These are phyloP conservation scores for Achlya flavicornis DNA, from an alignment of 2,888 invertebrate genomes.

Conservation along the genomic window DNA sequence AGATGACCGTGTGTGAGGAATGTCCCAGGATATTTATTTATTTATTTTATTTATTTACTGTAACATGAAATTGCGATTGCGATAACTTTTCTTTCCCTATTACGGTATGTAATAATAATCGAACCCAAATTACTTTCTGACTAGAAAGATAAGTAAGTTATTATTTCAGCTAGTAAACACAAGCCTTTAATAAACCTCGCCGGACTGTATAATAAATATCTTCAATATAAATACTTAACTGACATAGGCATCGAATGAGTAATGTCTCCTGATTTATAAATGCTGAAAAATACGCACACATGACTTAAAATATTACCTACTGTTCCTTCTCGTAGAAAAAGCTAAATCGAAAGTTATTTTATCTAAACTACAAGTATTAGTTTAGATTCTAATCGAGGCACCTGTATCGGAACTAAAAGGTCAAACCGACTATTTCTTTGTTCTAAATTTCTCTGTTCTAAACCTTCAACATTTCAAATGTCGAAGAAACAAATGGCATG, in stretches of 20 bases:
- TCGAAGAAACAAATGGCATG: constrained; percentile 14
- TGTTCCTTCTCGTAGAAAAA: background rate
- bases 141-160: background rate
- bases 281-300: background rate
- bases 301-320: background rate
- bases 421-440: constrained; percentile 41
- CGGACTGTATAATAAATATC: background rate
- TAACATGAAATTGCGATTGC: too few relatives aligned
- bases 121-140: too few relatives aligned
- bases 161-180: background rate
- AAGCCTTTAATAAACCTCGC: background rate
- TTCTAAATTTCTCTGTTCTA: constrained; percentile 25
- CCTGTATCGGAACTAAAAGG: constrained; percentile 45
- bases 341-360: constrained; percentile 14
- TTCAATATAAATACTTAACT: background rate
- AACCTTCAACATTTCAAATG: constrained; percentile 36
- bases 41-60: too few relatives aligned
- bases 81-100: too few relatives aligned
- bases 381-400: constrained; percentile 60
- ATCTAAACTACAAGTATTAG: constrained; percentile 32
- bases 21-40: too few relatives aligned
- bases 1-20: too few relatives aligned
- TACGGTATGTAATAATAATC: too few relatives aligned
- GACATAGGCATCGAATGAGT: background rate
- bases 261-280: background rate